These are phyloP conservation scores for Bradypus variegatus DNA, from an alignment of 2,797 vertebrate species.

Conservation along the genomic window DNA sequence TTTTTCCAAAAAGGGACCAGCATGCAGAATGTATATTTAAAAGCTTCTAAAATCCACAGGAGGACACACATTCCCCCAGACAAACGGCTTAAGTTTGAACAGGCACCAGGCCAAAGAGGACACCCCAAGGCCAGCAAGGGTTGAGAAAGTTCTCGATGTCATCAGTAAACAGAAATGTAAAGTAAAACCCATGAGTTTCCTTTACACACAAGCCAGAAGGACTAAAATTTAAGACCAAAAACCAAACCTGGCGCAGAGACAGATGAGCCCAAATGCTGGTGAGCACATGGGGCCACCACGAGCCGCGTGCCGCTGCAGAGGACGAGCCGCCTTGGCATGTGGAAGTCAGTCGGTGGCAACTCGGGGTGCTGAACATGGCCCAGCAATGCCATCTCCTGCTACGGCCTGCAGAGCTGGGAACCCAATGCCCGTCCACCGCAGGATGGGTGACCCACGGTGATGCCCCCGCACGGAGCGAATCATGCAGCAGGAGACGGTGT, in stretches of 20 bases:
- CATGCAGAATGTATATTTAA: not conserved
- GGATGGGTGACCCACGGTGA: no score
- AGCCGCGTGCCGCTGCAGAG: no score
- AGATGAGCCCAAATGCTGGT: rapidly evolving
- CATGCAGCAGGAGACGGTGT: no score
- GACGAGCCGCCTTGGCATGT: no score
- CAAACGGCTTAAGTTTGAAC: not conserved
- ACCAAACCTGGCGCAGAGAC: not conserved
- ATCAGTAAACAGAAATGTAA: not conserved
- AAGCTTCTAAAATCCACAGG: not conserved
- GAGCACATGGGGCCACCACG: rapidly evolving
- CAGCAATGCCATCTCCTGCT: no score
- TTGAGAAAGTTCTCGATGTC: not conserved
- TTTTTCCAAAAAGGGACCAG: not conserved
- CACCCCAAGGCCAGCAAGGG: rapidly evolving
- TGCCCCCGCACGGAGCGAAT: no score
- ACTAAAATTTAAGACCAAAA: not conserved
- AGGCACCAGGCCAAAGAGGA: not conserved
- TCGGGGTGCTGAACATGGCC: no score
- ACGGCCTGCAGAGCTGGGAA: no score
- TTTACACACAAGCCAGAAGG: not conserved
- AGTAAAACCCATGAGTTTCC: not conserved
- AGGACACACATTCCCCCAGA: not conserved
- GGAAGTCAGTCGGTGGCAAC: no score
- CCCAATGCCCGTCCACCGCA: no score